Conservation (phyloP, 2,888 invertebrate genomes). For the Stictocephala bisonia region DNA sequence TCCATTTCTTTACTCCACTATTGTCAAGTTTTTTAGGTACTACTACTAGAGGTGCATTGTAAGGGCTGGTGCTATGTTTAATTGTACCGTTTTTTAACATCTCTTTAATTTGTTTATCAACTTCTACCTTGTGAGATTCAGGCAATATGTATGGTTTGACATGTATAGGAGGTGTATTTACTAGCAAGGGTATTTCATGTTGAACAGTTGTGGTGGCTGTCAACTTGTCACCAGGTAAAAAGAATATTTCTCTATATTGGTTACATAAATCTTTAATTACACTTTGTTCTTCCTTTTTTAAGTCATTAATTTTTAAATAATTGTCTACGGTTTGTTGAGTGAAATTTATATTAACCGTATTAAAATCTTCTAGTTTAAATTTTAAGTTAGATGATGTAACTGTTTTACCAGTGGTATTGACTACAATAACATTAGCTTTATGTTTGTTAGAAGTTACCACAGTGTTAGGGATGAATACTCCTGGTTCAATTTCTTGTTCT, state of each 20-base stretch:
- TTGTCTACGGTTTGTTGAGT: not conserved
- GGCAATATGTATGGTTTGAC: conserved; percentile 1
- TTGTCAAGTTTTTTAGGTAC: no score
- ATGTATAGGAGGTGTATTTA: not conserved
- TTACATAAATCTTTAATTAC: not conserved
- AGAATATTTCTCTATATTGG: conserved; percentile 12
- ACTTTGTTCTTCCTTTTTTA: not conserved
- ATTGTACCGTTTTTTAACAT: conserved; percentile 17
- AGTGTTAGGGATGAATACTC: not conserved
- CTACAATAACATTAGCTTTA: not conserved
- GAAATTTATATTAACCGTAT: not conserved
- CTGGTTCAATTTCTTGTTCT: not conserved
- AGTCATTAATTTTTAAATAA: not conserved
- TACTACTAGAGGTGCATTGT: conserved; percentile 25
- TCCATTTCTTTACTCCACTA: conserved; percentile 12
- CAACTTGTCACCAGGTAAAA: no score
- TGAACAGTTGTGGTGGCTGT: not conserved
- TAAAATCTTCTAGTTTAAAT: not conserved
- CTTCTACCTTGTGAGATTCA: not conserved
- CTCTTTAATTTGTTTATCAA: not conserved
- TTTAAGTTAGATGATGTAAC: not conserved
- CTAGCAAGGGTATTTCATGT: conserved; percentile 18
- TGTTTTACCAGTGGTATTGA: not conserved
- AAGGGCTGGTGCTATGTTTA: not conserved
- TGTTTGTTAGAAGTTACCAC: not conserved